Conservation (phyloP, 2,113 vertebrate species). For the Chlorodrepanis virens region DNA sequence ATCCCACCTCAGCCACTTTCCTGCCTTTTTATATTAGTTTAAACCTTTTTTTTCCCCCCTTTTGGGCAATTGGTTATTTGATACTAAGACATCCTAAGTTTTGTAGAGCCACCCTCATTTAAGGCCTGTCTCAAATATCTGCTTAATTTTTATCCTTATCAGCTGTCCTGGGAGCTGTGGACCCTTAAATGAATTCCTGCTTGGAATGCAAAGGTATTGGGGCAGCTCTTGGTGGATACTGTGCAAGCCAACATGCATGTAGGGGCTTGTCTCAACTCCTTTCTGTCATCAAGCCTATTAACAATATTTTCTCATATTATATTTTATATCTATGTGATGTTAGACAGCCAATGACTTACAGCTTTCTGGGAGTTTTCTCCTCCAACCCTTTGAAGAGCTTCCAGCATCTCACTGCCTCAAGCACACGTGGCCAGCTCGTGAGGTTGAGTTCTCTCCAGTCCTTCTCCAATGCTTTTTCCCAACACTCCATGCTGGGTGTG, state of each 20-base stretch:
- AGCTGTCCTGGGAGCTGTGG: neutral
- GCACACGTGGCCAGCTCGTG: neutral
- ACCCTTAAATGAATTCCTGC: neutral
- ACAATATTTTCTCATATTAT: neutral
- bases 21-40: neutral
- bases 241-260: rapidly evolving
- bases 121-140: neutral
- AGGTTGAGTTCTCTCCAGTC: neutral
- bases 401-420: neutral
- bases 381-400: neutral
- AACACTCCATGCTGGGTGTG: rapidly evolving
- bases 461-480: neutral
- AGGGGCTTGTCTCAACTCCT: neutral
- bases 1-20: neutral
- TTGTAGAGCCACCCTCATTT: neutral
- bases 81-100: rapidly evolving
- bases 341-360: neutral
- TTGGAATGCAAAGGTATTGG: neutral
- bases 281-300: neutral
- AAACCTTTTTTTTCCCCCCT: neutral
- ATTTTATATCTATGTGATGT: neutral
- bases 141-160: neutral
- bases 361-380: neutral
- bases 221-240: neutral
- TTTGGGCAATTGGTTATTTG: neutral